These are phyloP conservation scores for Pseudomyrmex flavicornis DNA, from an alignment of 1,140 invertebrate genomes.

Conservation along the genomic window DNA sequence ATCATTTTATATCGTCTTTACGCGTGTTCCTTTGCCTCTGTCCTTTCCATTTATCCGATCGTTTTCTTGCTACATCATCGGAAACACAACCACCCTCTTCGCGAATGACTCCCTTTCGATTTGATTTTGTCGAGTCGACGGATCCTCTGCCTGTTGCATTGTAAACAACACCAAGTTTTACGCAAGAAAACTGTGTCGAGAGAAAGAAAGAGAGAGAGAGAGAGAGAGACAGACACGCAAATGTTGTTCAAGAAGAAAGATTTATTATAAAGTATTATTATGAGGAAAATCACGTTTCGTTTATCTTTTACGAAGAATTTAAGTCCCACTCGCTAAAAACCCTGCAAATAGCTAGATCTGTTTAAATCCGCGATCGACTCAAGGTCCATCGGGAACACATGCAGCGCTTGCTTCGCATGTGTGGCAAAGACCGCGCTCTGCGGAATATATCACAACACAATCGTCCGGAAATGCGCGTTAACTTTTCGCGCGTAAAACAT, in stretches of 20 bases:
- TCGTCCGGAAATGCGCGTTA: slow-evolving; percentile 9
- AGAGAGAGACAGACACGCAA: too few species aligned
- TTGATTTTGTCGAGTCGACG: not conserved
- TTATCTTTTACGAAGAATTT: not conserved
- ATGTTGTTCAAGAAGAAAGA: too few species aligned
- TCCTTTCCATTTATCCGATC: not conserved
- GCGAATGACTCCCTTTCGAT: not conserved
- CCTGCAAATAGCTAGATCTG: not conserved
- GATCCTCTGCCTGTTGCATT: slow-evolving; percentile 36
- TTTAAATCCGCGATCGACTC: not conserved
- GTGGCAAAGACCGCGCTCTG: not conserved
- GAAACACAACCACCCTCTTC: not conserved
- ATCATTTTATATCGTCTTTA: slow-evolving; percentile 60
- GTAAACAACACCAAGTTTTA: not conserved
- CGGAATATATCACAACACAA: slow-evolving; percentile 33
- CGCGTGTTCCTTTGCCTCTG: slow-evolving; percentile 5
- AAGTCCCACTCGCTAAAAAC: not conserved
- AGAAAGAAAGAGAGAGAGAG: not conserved
- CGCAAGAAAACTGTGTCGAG: not conserved
- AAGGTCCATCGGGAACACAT: not conserved
- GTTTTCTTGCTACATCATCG: too few species aligned
- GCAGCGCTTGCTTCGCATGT: too few species aligned
- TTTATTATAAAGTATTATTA: too few species aligned
- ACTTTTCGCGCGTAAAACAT: slow-evolving; percentile 24
- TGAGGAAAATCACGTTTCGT: not conserved